A percentile compares a stretch with the other conserved stretches of the same genome.
Evolutionary conservation across 1,140 invertebrate species (phyloP).

Genomic region (Drosophila dunni): DNA sequence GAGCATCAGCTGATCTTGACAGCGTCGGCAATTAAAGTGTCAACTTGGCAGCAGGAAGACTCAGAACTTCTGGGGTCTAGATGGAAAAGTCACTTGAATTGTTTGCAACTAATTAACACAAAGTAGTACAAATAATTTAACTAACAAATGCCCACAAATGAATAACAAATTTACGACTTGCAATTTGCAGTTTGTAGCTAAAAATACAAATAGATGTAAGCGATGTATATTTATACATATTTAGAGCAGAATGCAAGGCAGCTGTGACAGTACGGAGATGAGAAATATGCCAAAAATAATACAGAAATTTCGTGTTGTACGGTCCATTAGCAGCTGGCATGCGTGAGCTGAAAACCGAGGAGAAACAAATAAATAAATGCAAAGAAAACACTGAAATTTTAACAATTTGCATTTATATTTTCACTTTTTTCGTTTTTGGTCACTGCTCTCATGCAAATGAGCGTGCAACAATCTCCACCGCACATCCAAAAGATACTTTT

Average conservation of each 20-base stretch:
- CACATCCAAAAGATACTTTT: conserved; percentile 41
- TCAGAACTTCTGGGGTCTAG: conserved; percentile 15
- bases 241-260: conserved; percentile 2
- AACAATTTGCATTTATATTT: conserved; percentile 67
- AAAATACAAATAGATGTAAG: conserved; percentile 36
- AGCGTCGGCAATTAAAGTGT: conserved; percentile 72
- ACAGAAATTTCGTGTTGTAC: conserved; percentile 2
- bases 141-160: conserved; percentile 39
- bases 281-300: conserved; percentile 42
- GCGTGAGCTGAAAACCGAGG: conserved; percentile 56
- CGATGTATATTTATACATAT: neutral
- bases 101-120: conserved; percentile 45
- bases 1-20: conserved; percentile 68
- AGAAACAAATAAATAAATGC: conserved; percentile 28
- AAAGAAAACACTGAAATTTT: conserved; percentile 50
- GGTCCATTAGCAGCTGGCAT: conserved; percentile 50
- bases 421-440: conserved; percentile 59
- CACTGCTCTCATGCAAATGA: conserved; percentile 67
- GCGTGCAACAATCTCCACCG: conserved; percentile 58
- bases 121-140: conserved; percentile 34
- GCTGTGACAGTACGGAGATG: neutral
- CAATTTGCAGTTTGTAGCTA: conserved; percentile 31
- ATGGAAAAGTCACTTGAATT: neutral
- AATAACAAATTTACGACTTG: conserved; percentile 22
- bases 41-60: conserved; percentile 36